These are phyloP conservation scores for Diorhabda elongata DNA, from an alignment of 1,140 invertebrate species.

Conservation along the genomic window DNA sequence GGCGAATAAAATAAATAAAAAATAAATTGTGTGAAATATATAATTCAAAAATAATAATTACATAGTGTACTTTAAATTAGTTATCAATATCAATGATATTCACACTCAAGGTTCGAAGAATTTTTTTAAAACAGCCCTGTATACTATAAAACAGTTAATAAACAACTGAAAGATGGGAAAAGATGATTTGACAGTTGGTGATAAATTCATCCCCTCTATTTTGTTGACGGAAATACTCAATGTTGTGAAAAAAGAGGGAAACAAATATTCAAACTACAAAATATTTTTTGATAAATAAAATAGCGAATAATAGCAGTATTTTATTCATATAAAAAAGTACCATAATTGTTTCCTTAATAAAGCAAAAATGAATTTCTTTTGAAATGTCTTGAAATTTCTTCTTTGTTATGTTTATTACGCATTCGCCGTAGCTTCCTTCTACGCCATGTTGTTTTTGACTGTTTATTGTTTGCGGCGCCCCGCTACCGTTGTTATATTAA, in stretches of 20 bases:
- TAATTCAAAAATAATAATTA: no score
- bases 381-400: slow-evolving; percentile 9
- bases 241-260: slow-evolving; percentile 6
- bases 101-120: no score
- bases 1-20: no score
- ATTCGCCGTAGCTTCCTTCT: slow-evolving; percentile 24
- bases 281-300: background rate
- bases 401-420: slow-evolving; percentile 31
- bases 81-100: no score
- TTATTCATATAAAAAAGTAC: no score
- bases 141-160: no score
- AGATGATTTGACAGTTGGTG: background rate
- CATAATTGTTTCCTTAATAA: background rate
- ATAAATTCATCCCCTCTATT: background rate
- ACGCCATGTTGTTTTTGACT: slow-evolving; percentile 42
- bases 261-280: slow-evolving; percentile 12
- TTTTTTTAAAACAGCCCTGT: no score
- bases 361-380: background rate
- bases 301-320: no score
- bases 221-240: slow-evolving; percentile 2
- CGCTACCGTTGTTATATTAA: slow-evolving; percentile 36
- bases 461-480: slow-evolving; percentile 46
- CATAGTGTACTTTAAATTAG: no score
- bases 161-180: no score
- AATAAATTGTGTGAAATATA: no score